Evolutionary conservation across 2,113 vertebrate species (phyloP).

Genomic region (Bufo bufo): DNA sequence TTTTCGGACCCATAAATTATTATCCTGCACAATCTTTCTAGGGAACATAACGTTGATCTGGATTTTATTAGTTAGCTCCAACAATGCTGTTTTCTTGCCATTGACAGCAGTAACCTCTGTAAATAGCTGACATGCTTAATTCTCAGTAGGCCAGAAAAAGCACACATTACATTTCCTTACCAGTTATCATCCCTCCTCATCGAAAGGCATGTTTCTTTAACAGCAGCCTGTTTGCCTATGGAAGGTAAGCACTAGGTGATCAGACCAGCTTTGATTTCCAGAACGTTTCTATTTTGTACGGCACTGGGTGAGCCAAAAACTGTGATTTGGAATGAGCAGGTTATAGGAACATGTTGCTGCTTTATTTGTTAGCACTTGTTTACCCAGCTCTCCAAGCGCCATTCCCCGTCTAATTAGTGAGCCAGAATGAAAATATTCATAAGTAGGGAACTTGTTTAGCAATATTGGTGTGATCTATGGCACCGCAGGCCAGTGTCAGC

Average conservation of each 20-base stretch:
- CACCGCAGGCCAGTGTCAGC: conserved; percentile 29
- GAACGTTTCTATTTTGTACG: neutral
- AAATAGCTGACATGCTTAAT: neutral
- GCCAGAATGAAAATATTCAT: conserved; percentile 11
- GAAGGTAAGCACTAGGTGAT: neutral
- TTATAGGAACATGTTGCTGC: neutral
- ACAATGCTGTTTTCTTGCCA: neutral
- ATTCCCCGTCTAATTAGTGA: conserved; percentile 1
- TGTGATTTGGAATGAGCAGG: neutral
- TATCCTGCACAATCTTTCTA: no score
- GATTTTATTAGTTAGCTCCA: no score
- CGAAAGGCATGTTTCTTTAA: neutral
- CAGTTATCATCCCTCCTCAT: neutral
- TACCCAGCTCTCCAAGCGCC: neutral
- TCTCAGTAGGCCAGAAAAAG: neutral
- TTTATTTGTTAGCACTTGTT: conserved; percentile 5
- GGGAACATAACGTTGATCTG: no score
- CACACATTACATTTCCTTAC: neutral
- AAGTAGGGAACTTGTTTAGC: conserved; percentile 31
- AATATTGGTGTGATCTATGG: neutral
- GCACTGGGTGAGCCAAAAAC: neutral
- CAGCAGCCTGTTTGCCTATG: neutral
- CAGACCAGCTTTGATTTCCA: neutral
- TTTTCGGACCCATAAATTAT: no score
- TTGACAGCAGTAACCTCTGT: neutral